Percentiles rank a stretch among this genome's conserved stretches.
Evolutionary conservation across 2,113 vertebrate genomes (phyloP).

Genomic region (Siphamia tubifer): DNA sequence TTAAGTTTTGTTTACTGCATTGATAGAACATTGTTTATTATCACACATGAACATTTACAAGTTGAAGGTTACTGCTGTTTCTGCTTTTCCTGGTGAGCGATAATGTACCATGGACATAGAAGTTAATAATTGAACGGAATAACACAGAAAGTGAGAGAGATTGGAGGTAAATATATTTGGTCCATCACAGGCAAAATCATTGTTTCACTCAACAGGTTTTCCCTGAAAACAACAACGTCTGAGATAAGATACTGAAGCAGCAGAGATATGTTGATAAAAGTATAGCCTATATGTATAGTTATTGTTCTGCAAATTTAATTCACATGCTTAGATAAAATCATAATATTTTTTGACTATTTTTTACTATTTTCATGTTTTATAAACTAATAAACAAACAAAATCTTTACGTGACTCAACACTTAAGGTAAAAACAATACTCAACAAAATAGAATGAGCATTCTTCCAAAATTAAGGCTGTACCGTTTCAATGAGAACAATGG

Average conservation of each 20-base stretch:
- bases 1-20: neutral
- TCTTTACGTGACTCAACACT: too few species aligned
- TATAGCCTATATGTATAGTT: too few species aligned
- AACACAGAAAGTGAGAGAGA: conserved; percentile 13
- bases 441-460: too few species aligned
- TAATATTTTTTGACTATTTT: too few species aligned
- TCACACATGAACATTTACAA: neutral
- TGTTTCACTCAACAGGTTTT: neutral
- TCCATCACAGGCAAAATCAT: neutral
- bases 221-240: neutral
- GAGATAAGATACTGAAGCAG: neutral
- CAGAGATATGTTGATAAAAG: too few species aligned
- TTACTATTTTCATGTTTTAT: too few species aligned
- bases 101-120: conserved; percentile 14
- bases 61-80: neutral
- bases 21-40: neutral
- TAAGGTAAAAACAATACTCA: too few species aligned
- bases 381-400: too few species aligned
- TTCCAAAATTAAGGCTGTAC: too few species aligned
- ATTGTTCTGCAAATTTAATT: too few species aligned
- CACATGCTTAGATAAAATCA: too few species aligned
- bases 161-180: conserved; percentile 19
- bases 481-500: too few species aligned
- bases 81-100: conserved; percentile 9
- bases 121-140: conserved; percentile 64